Conservation (phyloP, 2,113 vertebrate genomes). For the Dinomys branickii region DNA sequence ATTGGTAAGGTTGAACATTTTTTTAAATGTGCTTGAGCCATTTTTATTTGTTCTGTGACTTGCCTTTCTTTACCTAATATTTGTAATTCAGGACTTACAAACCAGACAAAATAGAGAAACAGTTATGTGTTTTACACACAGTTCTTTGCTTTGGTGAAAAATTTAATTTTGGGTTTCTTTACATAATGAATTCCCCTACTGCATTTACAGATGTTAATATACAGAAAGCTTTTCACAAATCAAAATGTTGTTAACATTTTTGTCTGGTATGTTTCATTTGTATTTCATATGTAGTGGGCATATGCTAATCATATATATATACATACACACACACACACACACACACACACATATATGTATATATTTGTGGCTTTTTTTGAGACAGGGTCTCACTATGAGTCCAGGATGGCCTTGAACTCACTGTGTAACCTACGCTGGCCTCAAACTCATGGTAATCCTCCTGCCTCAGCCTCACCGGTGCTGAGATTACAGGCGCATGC, state of each 20-base stretch:
- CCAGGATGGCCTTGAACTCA: background rate
- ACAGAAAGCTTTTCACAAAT: background rate
- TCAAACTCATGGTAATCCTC: background rate
- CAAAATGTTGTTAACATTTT: background rate
- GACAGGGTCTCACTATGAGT: background rate
- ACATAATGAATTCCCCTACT: background rate
- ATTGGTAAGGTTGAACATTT: background rate
- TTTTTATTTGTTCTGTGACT: slow-evolving; percentile 24
- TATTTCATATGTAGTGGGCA: background rate
- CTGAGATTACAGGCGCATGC: background rate
- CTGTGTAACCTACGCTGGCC: background rate
- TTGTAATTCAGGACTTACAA: slow-evolving; percentile 2
- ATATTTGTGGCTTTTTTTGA: background rate
- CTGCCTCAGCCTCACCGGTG: background rate
- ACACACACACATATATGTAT: too few relatives aligned
- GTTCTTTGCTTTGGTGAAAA: slow-evolving; percentile 17
- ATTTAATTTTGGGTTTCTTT: background rate
- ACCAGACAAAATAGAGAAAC: background rate
- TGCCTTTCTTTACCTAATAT: background rate
- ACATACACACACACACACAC: too few relatives aligned
- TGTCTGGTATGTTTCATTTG: background rate
- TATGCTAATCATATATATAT: too few relatives aligned
- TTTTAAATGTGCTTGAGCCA: background rate
- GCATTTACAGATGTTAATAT: background rate
- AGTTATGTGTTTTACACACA: background rate